Base-by-base conservation (phyloP, 1,140 invertebrate species). In the Drosophila virilis region DNA sequence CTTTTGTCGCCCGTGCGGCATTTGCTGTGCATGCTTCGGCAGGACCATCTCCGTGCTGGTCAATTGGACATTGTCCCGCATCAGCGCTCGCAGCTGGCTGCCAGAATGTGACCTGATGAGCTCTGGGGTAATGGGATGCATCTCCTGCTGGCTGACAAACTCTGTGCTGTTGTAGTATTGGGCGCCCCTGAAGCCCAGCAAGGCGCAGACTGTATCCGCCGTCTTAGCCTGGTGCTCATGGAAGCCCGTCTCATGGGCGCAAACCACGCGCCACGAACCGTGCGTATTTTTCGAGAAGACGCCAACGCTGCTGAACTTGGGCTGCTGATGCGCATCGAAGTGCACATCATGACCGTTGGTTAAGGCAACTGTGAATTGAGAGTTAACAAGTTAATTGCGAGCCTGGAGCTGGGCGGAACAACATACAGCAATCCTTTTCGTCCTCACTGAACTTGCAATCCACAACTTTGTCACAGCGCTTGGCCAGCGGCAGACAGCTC, bases 361-460 rank as follows among this genome's bases (percentile, higher is more conserved):
- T 35, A 96, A 86, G 22, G 95, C 92, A 92, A 94, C 96, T 96
- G 83, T 64, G 93, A 93, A 33, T 50, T 37, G 76, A 64, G 55
- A 55, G 42, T 58, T 59, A 57, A 15, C 6, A 12, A 43, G 17
- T 52, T 10, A 9, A 52, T 38, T 32, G 9, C 9, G 7, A 13
- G 22, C 12, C 0, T 9, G 10, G 15, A 37, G 8, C 37, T 46
- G 17, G 28, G 57, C 7, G 8, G 2, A 7, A 5, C 17, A n/a
- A 80, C 95, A 94, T 91, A 96, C 95, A 94, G 84, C 95, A 96
- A 82, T 95, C 93, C n/a, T 92, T 76, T 93, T 97, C 96, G 88
- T 97, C 96, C 90, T 96, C 96, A 13, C 93, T 93, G 57, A 94
- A 93, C 3, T 84, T 78, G 84, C 96, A 97, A 81, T 97, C 95